A percentile compares a stretch with the other conserved stretches of the same genome.
phyloP scores from a whole-genome alignment of 2,797 vertebrate species.

The Myioborus melanocephalus region DNA sequence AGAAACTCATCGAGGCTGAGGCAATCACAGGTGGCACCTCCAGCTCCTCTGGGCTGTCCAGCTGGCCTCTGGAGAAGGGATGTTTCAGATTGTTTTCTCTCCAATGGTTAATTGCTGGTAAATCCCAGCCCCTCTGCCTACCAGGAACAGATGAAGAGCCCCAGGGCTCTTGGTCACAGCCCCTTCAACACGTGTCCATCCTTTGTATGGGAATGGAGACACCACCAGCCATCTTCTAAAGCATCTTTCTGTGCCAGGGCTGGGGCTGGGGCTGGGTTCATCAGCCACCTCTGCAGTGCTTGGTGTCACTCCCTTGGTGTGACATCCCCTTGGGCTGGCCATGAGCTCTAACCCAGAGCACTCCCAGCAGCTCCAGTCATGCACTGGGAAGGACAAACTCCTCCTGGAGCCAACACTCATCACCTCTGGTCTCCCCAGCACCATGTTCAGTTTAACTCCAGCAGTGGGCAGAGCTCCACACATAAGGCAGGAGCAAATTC shows the following conservation, averaged over 20 bases:
- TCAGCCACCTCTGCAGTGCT: background rate
- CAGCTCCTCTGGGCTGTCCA: background rate
- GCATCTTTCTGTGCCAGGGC: background rate
- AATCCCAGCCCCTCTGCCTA: background rate
- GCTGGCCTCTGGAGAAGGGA: background rate
- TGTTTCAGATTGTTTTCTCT: background rate
- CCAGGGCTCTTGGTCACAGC: background rate
- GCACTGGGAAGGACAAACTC: background rate
- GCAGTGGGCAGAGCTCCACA: background rate
- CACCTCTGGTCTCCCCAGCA: background rate
- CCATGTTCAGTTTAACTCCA: accelerated
- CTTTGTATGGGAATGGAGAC: background rate
- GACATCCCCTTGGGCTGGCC: background rate
- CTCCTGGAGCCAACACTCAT: background rate
- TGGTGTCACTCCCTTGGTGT: background rate
- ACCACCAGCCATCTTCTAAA: background rate
- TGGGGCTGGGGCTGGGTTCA: background rate
- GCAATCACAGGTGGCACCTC: background rate
- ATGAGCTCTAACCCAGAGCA: background rate
- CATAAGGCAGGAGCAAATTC: background rate
- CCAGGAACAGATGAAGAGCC: background rate
- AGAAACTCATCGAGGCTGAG: conserved; percentile 34
- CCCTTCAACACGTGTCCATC: background rate
- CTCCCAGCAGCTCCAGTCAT: background rate
- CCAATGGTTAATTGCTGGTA: background rate